Conservation (phyloP, 2,888 invertebrate species). For the Drosophila ezoana region DNA sequence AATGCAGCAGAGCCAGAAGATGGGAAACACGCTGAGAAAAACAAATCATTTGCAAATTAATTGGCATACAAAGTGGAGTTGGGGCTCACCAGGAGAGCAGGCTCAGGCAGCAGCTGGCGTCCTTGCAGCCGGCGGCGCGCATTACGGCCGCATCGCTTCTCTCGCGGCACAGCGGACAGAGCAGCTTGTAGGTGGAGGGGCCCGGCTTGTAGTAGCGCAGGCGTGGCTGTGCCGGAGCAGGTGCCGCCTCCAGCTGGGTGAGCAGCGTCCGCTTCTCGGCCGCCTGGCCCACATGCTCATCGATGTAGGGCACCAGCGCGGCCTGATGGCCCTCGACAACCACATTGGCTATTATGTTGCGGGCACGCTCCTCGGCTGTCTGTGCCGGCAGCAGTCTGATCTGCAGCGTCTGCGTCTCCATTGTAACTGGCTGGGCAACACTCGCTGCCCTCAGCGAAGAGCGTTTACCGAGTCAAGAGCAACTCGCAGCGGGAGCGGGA, state of each 20-base stretch:
- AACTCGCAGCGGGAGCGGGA: neutral
- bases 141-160: conserved; percentile 80
- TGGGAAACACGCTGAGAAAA: conserved; percentile 70
- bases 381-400: conserved; percentile 76
- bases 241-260: conserved; percentile 35
- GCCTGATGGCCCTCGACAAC: conserved; percentile 69
- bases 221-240: conserved; percentile 31
- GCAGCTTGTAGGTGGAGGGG: conserved; percentile 80
- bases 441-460: conserved; percentile 1
- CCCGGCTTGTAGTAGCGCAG: conserved; percentile 82
- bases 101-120: conserved; percentile 77
- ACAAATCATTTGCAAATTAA: neutral
- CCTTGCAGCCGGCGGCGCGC: conserved; percentile 76
- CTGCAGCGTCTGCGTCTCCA: conserved; percentile 69
- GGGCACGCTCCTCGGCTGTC: conserved; percentile 74
- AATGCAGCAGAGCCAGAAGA: conserved; percentile 81
- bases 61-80: neutral
- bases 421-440: conserved; percentile 51
- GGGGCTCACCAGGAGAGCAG: conserved; percentile 78
- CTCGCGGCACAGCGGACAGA: conserved; percentile 82
- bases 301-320: conserved; percentile 73
- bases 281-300: conserved; percentile 56
- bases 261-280: conserved; percentile 48
- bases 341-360: conserved; percentile 80
- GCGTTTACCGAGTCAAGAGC: conserved; percentile 4